Percentiles rank a stretch among this genome's conserved stretches.
phyloP scores from a whole-genome alignment of 2,113 vertebrate species.

The Hydrochoerus hydrochaeris region DNA sequence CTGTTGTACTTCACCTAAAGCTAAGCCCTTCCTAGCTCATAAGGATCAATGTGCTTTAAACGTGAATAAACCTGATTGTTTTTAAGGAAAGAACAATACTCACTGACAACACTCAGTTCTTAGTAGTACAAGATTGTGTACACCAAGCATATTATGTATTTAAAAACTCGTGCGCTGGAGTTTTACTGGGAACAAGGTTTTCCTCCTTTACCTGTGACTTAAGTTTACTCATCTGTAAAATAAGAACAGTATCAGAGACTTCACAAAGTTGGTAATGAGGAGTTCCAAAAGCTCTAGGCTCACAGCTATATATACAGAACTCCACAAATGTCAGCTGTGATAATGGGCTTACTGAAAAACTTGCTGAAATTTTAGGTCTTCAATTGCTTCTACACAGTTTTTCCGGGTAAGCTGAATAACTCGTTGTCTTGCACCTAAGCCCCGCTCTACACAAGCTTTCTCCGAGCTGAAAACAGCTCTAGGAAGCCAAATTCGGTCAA shows the following conservation, averaged over 20 bases:
- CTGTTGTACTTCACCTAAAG: background rate
- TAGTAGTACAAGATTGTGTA: background rate
- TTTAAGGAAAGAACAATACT: background rate
- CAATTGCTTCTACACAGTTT: background rate
- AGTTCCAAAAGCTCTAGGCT: background rate
- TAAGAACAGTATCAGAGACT: background rate
- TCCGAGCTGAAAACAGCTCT: accelerated
- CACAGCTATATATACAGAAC: too few species aligned
- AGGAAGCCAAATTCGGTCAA: accelerated
- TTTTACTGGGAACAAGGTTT: background rate
- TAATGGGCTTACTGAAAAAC: background rate
- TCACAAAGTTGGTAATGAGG: background rate
- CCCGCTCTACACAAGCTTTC: background rate
- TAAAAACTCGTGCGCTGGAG: background rate
- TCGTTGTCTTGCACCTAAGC: background rate
- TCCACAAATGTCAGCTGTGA: accelerated
- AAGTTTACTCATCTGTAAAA: background rate
- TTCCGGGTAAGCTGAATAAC: background rate
- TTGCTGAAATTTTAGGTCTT: background rate
- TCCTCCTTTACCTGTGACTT: background rate
- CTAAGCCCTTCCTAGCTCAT: background rate
- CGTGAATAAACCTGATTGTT: background rate
- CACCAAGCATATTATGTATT: background rate
- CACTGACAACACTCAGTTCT: background rate
- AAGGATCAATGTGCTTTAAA: background rate